These are phyloP conservation scores for Parnassius mnemosyne DNA, from an alignment of 2,888 invertebrate genomes.

Conservation along the genomic window DNA sequence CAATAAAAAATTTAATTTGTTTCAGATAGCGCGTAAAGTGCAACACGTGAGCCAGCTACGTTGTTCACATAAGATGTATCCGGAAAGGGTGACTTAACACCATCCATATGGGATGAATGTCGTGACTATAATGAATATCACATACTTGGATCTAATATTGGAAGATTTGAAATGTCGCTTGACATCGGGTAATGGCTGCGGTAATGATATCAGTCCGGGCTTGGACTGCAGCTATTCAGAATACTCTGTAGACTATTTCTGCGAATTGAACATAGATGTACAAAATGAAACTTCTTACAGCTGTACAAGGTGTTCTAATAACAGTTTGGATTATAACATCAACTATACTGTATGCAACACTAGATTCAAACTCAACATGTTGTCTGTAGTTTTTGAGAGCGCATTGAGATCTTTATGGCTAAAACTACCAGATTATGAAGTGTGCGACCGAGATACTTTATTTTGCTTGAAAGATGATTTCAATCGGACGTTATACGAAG, in stretches of 20 bases:
- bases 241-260: constrained; percentile 47
- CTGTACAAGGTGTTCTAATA: constrained; percentile 57
- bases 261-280: constrained; percentile 61
- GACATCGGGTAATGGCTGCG: constrained; percentile 49
- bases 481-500: constrained; percentile 64
- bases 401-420: constrained; percentile 69
- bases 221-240: constrained; percentile 51
- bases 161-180: constrained; percentile 64
- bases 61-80: constrained; percentile 37
- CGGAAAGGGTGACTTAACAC: constrained; percentile 56
- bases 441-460: constrained; percentile 59
- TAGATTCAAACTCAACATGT: constrained; percentile 67
- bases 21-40: constrained; percentile 38
- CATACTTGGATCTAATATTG: constrained; percentile 49
- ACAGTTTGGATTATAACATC: constrained; percentile 48
- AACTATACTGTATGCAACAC: constrained; percentile 62
- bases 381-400: constrained; percentile 62
- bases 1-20: constrained; percentile 32
- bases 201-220: constrained; percentile 44
- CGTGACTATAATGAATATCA: constrained; percentile 61
- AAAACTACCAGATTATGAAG: constrained; percentile 52
- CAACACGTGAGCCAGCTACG: constrained; percentile 32
- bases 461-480: constrained; percentile 53
- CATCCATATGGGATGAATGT: constrained; percentile 47
- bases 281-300: constrained; percentile 74